Conservation (phyloP, 2,888 invertebrate genomes). For the Epinotia demarniana region DNA sequence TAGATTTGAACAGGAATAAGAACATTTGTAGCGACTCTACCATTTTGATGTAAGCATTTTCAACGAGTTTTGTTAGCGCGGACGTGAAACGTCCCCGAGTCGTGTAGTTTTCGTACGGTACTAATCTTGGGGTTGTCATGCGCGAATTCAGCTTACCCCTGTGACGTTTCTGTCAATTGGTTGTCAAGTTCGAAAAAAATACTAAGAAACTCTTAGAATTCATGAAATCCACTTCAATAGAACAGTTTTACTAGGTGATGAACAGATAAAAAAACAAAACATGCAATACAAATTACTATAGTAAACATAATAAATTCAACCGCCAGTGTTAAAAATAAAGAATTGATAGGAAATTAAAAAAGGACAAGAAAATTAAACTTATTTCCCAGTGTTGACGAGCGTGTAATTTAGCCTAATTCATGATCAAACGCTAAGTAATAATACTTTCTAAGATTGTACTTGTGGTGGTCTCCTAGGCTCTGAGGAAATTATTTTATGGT, state of each 20-base stretch:
- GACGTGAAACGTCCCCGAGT: slow-evolving; percentile 76
- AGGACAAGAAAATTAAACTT: too few species aligned
- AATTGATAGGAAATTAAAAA: not conserved
- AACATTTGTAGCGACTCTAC: slow-evolving; percentile 93
- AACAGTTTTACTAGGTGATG: not conserved
- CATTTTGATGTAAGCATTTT: slow-evolving; percentile 88
- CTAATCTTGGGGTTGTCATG: slow-evolving; percentile 71
- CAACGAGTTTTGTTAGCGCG: slow-evolving; percentile 80
- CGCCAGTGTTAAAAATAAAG: not conserved
- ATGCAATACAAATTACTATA: not conserved
- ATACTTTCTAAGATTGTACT: not conserved
- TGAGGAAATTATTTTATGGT: not conserved
- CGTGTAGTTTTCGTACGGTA: slow-evolving; percentile 82
- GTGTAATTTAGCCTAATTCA: not conserved
- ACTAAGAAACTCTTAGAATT: not conserved
- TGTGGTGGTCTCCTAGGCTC: not conserved
- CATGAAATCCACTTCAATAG: not conserved
- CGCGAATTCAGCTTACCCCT: slow-evolving; percentile 28
- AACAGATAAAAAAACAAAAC: not conserved
- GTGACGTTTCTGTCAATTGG: slow-evolving; percentile 25
- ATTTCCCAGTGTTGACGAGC: too few species aligned
- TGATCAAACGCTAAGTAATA: not conserved
- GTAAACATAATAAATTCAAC: too few species aligned
- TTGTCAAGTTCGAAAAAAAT: not conserved
- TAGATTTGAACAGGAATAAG: slow-evolving; percentile 93